Conservation (phyloP, 2,797 vertebrate species). For the Lepilemur ruficaudatus region DNA sequence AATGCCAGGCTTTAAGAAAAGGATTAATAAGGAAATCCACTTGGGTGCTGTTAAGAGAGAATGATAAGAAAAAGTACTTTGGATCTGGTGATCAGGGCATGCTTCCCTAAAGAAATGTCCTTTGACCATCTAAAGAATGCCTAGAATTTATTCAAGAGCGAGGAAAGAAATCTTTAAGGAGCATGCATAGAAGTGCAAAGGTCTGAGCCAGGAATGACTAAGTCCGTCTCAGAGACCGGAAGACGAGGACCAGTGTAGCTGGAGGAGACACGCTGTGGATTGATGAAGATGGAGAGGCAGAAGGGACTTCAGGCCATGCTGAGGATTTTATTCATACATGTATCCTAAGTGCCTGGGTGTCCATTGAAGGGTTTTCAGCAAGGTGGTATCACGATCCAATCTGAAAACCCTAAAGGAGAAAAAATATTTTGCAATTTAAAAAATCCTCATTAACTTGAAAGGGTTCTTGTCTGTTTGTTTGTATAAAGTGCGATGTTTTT, state of each 20-base stretch:
- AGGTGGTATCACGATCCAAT: neutral
- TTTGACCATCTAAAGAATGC: neutral
- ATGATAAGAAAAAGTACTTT: neutral
- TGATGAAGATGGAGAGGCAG: neutral
- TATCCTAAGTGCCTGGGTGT: neutral
- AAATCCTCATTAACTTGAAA: neutral
- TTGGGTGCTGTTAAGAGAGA: neutral
- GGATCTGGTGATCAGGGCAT: neutral
- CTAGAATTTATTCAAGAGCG: neutral
- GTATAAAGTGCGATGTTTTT: neutral
- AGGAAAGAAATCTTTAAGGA: neutral
- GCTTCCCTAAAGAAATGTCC: neutral
- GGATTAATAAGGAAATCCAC: neutral
- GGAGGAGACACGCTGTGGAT: neutral
- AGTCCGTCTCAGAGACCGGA: neutral
- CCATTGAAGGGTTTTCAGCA: neutral
- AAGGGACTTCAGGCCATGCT: rapidly evolving
- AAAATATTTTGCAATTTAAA: neutral
- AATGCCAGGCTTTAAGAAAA: neutral
- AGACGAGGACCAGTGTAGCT: neutral
- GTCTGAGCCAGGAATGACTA: neutral
- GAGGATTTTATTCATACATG: neutral
- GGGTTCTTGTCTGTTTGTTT: neutral
- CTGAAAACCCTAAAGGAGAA: neutral
- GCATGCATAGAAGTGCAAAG: neutral